Conservation (phyloP, 2,113 vertebrate species). For the Anseranas semipalmata region DNA sequence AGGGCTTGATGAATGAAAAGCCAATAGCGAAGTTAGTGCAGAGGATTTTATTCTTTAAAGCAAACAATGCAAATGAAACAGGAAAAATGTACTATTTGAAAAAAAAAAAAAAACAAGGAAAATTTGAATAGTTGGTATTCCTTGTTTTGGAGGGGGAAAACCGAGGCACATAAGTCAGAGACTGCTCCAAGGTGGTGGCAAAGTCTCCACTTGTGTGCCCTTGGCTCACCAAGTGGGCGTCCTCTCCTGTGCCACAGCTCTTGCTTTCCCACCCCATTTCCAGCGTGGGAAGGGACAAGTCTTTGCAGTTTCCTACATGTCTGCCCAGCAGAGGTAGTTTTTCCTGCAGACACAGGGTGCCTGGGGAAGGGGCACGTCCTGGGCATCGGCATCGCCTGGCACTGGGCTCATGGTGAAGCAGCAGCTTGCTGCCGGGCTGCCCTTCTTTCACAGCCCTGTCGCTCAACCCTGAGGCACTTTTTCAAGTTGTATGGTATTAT, state of each 20-base stretch:
- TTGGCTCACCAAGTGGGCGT: rapidly evolving
- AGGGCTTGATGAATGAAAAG: background rate
- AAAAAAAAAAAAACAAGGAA: too few species aligned
- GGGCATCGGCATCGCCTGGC: background rate
- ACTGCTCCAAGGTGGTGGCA: background rate
- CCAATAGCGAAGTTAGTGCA: background rate
- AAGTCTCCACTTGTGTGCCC: rapidly evolving
- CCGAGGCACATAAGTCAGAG: background rate
- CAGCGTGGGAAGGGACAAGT: background rate
- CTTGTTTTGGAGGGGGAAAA: background rate
- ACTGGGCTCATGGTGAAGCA: background rate
- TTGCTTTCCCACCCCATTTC: background rate
- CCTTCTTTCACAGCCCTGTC: background rate
- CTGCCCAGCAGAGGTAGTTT: background rate
- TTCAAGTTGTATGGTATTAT: background rate
- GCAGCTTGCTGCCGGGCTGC: background rate
- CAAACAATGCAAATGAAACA: background rate
- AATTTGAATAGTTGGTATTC: background rate
- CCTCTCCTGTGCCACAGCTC: rapidly evolving
- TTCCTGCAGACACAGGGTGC: background rate
- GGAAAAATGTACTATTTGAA: background rate
- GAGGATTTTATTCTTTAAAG: background rate
- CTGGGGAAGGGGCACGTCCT: background rate
- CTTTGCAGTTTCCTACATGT: background rate
- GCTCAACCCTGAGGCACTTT: background rate